Evolutionary conservation across 2,888 invertebrate genomes (phyloP).

Genomic region (Tortrix viridana): DNA sequence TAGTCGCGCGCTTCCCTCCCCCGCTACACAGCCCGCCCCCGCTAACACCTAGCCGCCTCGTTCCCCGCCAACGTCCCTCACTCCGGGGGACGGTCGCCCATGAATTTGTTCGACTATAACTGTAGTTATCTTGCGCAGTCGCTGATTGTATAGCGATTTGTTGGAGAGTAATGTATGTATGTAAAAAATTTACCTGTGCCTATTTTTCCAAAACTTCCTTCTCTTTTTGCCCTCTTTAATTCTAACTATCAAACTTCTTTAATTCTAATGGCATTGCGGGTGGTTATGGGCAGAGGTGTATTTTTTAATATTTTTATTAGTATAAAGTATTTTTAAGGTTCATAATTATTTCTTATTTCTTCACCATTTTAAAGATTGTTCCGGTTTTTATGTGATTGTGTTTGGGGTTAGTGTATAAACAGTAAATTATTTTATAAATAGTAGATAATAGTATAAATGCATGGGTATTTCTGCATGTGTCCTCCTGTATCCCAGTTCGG

Average conservation of each 20-base stretch:
- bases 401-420: slow-evolving; percentile 54
- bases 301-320: not conserved
- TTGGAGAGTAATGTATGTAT: slow-evolving; percentile 11
- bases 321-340: not conserved
- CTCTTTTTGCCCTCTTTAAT: no score
- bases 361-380: slow-evolving; percentile 34
- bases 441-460: slow-evolving; percentile 55
- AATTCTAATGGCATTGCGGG: no score
- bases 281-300: not conserved
- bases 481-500: slow-evolving; percentile 41
- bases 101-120: no score
- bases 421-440: slow-evolving; percentile 65
- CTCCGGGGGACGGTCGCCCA: no score
- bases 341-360: not conserved
- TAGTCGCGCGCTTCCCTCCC: no score
- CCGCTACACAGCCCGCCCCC: no score
- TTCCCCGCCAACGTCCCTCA: no score
- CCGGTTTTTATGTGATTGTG: slow-evolving; percentile 32
- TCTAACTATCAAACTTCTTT: no score
- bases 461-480: slow-evolving; percentile 64
- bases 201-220: no score
- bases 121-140: slow-evolving; percentile 22
- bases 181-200: not conserved
- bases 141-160: slow-evolving; percentile 33
- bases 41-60: no score